Percentiles rank a stretch among this genome's conserved stretches.
phyloP scores from a whole-genome alignment of 1,140 invertebrate genomes.

The Phortica variegata region DNA sequence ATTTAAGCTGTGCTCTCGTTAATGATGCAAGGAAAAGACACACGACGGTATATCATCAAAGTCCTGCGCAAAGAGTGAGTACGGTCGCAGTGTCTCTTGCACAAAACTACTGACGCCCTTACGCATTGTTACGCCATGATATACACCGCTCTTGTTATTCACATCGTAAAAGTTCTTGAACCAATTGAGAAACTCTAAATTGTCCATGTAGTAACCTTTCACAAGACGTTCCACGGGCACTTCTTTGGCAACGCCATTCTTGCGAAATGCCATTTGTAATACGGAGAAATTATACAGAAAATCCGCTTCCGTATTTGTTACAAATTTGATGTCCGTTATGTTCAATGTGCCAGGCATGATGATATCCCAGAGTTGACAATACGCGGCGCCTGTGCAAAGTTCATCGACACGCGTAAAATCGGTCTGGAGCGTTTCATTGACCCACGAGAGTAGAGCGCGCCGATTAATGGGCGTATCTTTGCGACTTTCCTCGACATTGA shows the following conservation, averaged over 20 bases:
- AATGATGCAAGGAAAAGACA: too few relatives aligned
- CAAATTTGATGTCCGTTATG: conserved; percentile 94
- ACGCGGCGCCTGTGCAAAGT: conserved; percentile 87
- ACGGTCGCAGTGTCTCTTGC: too few relatives aligned
- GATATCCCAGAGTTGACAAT: conserved; percentile 99
- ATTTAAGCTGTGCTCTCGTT: too few relatives aligned
- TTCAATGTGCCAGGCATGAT: conserved; percentile 87
- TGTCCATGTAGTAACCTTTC: conserved; percentile 92
- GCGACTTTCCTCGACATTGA: too few relatives aligned
- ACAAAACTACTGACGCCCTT: too few relatives aligned
- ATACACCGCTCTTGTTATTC: conserved; percentile 59
- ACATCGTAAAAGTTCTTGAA: conserved; percentile 96
- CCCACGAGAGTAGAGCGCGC: conserved; percentile 96
- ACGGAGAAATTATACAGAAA: conserved; percentile 99
- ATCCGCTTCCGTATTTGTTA: conserved; percentile 95
- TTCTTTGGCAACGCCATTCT: conserved; percentile 94
- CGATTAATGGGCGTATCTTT: conserved; percentile 73
- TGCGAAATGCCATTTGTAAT: conserved; percentile 91
- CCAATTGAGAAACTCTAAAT: conserved; percentile 98
- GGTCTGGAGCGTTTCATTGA: conserved; percentile 91
- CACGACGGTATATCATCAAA: too few relatives aligned
- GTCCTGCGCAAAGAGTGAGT: too few relatives aligned
- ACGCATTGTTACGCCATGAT: too few relatives aligned
- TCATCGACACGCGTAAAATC: conserved; percentile 95
- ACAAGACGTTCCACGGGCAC: conserved; percentile 81